Conservation (phyloP, 1,140 invertebrate species). For the Whitmania pigra region DNA sequence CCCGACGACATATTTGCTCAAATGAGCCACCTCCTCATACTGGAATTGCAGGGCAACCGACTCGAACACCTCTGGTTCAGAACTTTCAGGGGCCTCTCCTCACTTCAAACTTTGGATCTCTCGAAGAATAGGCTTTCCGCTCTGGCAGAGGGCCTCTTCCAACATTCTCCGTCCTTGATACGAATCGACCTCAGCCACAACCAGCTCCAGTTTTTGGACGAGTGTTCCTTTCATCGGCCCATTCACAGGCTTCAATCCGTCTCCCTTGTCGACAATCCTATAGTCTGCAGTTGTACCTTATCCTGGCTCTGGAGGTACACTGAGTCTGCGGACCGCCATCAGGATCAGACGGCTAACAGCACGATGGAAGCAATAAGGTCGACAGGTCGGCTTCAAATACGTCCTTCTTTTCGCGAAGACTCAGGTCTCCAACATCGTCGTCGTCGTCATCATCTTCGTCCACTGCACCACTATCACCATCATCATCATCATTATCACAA, state of each 20-base stretch:
- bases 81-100: slow-evolving; percentile 18
- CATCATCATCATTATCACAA: neutral
- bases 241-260: slow-evolving; percentile 15
- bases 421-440: slow-evolving; percentile 5
- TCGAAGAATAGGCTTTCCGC: slow-evolving; percentile 17
- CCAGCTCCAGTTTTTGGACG: neutral
- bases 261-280: slow-evolving; percentile 19
- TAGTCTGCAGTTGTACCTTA: slow-evolving; percentile 19
- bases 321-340: neutral
- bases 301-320: slow-evolving; percentile 6
- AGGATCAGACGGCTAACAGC: neutral
- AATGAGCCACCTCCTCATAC: slow-evolving; percentile 51
- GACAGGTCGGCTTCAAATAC: neutral
- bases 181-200: slow-evolving; percentile 18
- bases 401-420: neutral
- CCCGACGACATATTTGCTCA: slow-evolving; percentile 59
- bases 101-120: slow-evolving; percentile 11
- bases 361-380: neutral
- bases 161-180: neutral
- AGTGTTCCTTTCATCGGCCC: neutral
- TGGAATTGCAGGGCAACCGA: slow-evolving; percentile 58
- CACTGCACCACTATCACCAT: neutral
- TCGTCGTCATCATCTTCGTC: slow-evolving; percentile 14
- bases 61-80: slow-evolving; percentile 37
- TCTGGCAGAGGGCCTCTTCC: slow-evolving; percentile 16